Base-by-base conservation (phyloP, 2,113 vertebrate species). In the Pterophyllum scalare region DNA sequence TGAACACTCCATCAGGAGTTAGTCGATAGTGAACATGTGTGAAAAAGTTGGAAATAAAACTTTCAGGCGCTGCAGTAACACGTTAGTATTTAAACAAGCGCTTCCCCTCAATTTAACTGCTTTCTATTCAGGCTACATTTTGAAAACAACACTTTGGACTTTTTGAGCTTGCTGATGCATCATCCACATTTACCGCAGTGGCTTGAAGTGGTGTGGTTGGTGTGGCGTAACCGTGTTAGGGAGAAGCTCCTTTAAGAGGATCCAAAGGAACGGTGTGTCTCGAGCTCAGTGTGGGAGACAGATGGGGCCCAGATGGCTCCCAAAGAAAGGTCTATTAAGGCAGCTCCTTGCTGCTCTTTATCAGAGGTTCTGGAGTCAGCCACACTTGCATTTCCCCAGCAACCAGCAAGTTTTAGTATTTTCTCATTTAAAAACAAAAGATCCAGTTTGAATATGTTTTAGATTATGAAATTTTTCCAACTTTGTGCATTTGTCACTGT, bases 241-340 rank as follows among this genome's bases (percentile, higher is more conserved):
- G 11, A 31, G 54, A 52, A 54, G 67, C 26, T 72, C 46, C 46
- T 31, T 31, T 72, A 49, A 54, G 31, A 72, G 67, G 67, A 72
- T 72, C 67, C 26, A 8, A 72, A 72, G 67, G 26, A 31, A 72
- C 43, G 13, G 67, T 54, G 43, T 31, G 46, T 72, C 46, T 72
- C 3, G 6, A 5, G 67, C 67, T n/a, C 0, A 6, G 46, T 54
- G 67, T 54, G 19, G 43, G 67, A 72, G 67, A 72, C 67, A 72
- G 67, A 72, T 72, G 67, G 67, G 46, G 20, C 67, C 46, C 67
- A 54, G 67, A 72, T 72, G 67, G 46, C 67, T 72, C 2, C 19
- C 26, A 72, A 72, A 72, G 65, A 52, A 52, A 72, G 46, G 67
- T 31, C 54, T 72, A 72, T 33, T 72, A 72, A 72, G 33, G 67